Evolutionary conservation across 2,797 vertebrate species (phyloP).

Genomic region (Hoplostethus mediterraneus): DNA sequence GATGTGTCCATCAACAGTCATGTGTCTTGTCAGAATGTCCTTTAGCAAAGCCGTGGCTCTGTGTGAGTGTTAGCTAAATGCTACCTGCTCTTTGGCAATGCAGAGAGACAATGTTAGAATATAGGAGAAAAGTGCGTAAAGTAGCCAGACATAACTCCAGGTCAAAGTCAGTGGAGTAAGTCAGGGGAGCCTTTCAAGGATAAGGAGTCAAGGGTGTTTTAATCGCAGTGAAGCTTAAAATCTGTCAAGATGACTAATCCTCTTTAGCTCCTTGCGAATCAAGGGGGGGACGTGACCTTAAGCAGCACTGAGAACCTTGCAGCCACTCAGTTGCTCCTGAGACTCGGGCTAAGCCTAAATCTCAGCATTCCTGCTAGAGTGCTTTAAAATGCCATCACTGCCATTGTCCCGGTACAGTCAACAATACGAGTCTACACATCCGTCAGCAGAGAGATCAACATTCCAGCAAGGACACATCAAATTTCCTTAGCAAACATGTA

Average conservation of each 20-base stretch:
- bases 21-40: too few relatives aligned
- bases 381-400: not conserved
- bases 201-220: slow-evolving; percentile 37
- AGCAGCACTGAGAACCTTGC: slow-evolving; percentile 8
- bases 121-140: not conserved
- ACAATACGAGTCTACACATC: not conserved
- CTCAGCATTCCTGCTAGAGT: slow-evolving; percentile 16
- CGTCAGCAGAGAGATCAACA: slow-evolving; percentile 18
- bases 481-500: slow-evolving; percentile 36
- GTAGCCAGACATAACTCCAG: not conserved
- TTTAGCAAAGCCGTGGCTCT: too few relatives aligned
- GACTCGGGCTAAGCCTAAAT: slow-evolving; percentile 1
- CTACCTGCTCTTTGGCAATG: not conserved
- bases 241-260: slow-evolving; percentile 58
- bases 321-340: slow-evolving; percentile 12
- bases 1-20: too few relatives aligned
- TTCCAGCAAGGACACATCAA: slow-evolving; percentile 35
- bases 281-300: slow-evolving; percentile 42
- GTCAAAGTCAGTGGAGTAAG: slow-evolving; percentile 30
- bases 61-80: too few relatives aligned
- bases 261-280: slow-evolving; percentile 37
- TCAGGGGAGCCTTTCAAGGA: slow-evolving; percentile 20
- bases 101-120: not conserved
- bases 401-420: not conserved
- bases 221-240: slow-evolving; percentile 36